Base-by-base conservation (phyloP, 2,113 vertebrate genomes). In the Cyanoramphus novaezelandiae region DNA sequence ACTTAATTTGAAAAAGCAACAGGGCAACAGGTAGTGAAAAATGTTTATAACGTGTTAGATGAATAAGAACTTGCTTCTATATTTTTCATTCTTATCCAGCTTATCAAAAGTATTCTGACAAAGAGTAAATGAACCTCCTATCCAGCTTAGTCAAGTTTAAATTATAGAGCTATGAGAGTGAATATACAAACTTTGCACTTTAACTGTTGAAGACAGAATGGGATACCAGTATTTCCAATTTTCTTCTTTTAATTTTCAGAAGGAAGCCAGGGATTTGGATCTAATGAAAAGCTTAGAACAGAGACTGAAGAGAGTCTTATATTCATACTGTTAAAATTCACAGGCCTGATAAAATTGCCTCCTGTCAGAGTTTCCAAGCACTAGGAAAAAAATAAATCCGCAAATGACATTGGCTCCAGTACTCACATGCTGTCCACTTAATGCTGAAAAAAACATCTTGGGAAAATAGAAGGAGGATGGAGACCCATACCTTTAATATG, bases 1-100 rank as follows among this genome's bases (percentile, higher is more conserved):
- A 90, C 87, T 97, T 97, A 97, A 97, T 97, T 97, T 96, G 94
- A 97, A 97, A 97, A 95, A 84, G 28, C 43, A 81, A 97, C 95
- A 96, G 57, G 91, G 95, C 96, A 98, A 81, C 43, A 95, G 82
- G 88, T 94, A 97, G 83, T 87, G 75, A 84, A 92, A 92, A 93
- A 77, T 59, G 25, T 78, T 85, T 81, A 33, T n/a, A 90, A 50
- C 80, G 37, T 86, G 50, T 91, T 96, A 94, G 81, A 83, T 90
- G 49, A 81, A 75, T 20, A 57, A 50, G 88, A 86, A 82, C 17
- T 50, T 83, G 17, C 29, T 86, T 91, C 68, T 4, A 6, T 35
- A 65, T 25, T 67, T 89, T 87, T 62, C 3, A 2, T 76, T 83
- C 60, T 93, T 68, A 81, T 65, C 49, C 8, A 68, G 8, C 19